Evolutionary conservation across 2,888 invertebrate genomes (phyloP), one percentile per base, ranked within the genome.

Genomic region (Rhimphoctona megacephalus): DNA sequence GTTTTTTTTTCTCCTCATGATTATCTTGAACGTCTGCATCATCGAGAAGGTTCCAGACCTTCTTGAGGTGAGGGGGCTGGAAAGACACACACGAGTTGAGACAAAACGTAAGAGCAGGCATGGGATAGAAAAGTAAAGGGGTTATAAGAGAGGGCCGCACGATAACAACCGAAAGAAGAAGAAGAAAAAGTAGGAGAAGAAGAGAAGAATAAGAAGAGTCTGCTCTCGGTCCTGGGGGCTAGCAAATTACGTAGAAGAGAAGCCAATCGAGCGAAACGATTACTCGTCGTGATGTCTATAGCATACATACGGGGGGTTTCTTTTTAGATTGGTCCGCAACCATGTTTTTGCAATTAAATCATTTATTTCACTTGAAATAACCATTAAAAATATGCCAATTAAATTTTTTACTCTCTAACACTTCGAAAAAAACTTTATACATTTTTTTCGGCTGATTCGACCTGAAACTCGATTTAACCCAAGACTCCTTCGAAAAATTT

Each of bases 251-350:
- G 82, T 79, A 83, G 83, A 74, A 86, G 86, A 86, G 83, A 86
- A 86, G 83, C 83, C 86, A 86, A 86, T 86, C 80, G 86, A 83
- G 83, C 86, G 86, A 86, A 66, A 86, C 86, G 83, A 86, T 86
- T 86, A 83, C 86, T 83, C 80, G 77, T 66, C 54, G 73, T 74
- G 61, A n/a, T 43, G n/a, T 73, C 73, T 73, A 73, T 39, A 73
- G 52, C n/a, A 66, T 30, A 66, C 39, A 14, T 43, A 78, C 33
- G 39, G 52, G 67, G 17, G 14, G n/a, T 78, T 78, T 46, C 78
- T 25, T 8, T 57, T 61, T 14, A 25, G 61, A 70, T 33, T 43
- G 70, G 17, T 14, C 46, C 19, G 6, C 5, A 19, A 70, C 25
- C 5, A 14, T 25, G 14, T 19, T n/a, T 30, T 4, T 6, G 7